Base-by-base conservation (phyloP, 1,140 invertebrate genomes). In the Mycetomoellerius zeteki region DNA sequence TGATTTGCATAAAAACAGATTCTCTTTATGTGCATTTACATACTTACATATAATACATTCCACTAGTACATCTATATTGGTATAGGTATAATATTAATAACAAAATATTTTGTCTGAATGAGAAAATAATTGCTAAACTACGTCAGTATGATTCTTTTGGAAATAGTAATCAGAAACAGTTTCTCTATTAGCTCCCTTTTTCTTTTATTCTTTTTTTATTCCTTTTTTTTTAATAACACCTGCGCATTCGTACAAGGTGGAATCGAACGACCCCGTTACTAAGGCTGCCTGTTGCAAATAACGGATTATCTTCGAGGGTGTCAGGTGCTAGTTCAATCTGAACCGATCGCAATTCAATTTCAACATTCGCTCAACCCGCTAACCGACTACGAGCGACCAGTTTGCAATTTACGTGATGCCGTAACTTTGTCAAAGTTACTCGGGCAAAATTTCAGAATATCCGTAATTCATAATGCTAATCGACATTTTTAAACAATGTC, bases 301-400 rank as follows among this genome's bases (percentile, higher is more conserved):
- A 86, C 89, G 82, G 88, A 92, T 93, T 92, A 92, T 92, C 90
- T 84, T 67, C 85, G 52, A 90, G 92, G 90, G 92, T 91, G 88
- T 88, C 92, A 92, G 92, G 92, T 93, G 92, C 90, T 85, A 77
- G 86, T 90, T 89, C 89, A 91, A 93, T 93, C 85, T 65, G 88
- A 89, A 85, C 80, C 82, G 85, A 87, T 92, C 88, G 84, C 86
- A 91, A 92, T 92, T 92, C 88, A 91, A 93, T 92, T 93, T 90
- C 90, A 93, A 85, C 86, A 89, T 92, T 93, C 90, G 85, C 76
- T 91, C 87, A 91, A 91, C 86, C 86, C 77, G 87, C 75, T 91
- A 92, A 92, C 92, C 88, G 90, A 91, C 73, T 88, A 87, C 76
- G 76, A 90, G 43, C 64, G 81, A 65, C 62, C 86, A 43, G 64